Evolutionary conservation across 2,888 invertebrate genomes (phyloP).

Genomic region (Trisateles emortualis): DNA sequence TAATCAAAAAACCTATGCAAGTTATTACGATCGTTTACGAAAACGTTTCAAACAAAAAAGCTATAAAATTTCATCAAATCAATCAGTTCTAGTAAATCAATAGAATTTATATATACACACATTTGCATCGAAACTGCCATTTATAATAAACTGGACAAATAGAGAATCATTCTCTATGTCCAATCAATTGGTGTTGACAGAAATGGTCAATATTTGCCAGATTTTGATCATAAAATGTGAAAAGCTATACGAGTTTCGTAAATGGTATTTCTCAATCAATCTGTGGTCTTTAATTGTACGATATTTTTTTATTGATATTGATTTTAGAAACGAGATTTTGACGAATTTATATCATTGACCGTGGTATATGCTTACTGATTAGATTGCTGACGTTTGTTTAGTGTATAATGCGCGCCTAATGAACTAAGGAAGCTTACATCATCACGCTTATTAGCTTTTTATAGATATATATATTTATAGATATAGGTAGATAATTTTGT

Average conservation of each 20-base stretch:
- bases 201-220: slow-evolving; percentile 36
- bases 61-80: slow-evolving; percentile 38
- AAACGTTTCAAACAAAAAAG: slow-evolving; percentile 26
- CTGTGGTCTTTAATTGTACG: slow-evolving; percentile 31
- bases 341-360: slow-evolving; percentile 25
- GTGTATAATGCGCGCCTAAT: slow-evolving; percentile 2
- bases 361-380: slow-evolving; percentile 41
- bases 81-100: slow-evolving; percentile 44
- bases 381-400: slow-evolving; percentile 13
- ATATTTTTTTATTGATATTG: slow-evolving; percentile 29
- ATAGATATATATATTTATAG: too few species aligned
- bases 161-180: slow-evolving; percentile 38
- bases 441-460: not conserved
- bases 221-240: slow-evolving; percentile 30
- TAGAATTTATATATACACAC: slow-evolving; percentile 24
- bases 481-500: too few species aligned
- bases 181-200: slow-evolving; percentile 51
- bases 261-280: slow-evolving; percentile 48
- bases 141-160: slow-evolving; percentile 47
- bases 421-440: slow-evolving; percentile 13
- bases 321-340: slow-evolving; percentile 43
- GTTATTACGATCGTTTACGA: slow-evolving; percentile 28
- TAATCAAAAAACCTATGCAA: slow-evolving; percentile 16
- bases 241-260: slow-evolving; percentile 23
- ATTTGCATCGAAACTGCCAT: slow-evolving; percentile 46